These are phyloP conservation scores for Neocrepidodera transversa DNA, from an alignment of 2,888 invertebrate genomes.

Conservation along the genomic window DNA sequence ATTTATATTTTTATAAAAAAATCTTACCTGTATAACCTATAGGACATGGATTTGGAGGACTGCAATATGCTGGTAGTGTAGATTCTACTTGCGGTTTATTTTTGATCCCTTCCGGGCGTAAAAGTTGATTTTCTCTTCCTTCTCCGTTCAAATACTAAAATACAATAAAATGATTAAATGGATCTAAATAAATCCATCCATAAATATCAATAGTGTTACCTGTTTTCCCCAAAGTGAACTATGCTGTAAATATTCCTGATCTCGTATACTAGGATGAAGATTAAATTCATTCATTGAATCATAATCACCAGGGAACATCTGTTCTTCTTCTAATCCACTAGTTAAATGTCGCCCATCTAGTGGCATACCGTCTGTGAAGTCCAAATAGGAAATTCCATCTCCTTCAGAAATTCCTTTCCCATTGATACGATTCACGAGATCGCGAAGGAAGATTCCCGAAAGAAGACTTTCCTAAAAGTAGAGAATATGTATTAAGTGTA, in stretches of 20 bases:
- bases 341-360: conserved; percentile 51
- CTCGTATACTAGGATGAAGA: conserved; percentile 80
- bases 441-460: conserved; percentile 76
- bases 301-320: conserved; percentile 69
- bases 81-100: conserved; percentile 81
- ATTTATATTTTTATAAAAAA: no score
- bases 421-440: conserved; percentile 76
- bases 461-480: conserved; percentile 59
- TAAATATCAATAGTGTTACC: conserved; percentile 25
- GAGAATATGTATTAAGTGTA: neutral
- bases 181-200: neutral
- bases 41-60: conserved; percentile 99
- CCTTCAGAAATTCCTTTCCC: conserved; percentile 74
- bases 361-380: conserved; percentile 65
- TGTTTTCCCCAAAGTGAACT: conserved; percentile 73
- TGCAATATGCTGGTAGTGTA: conserved; percentile 95
- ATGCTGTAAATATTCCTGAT: conserved; percentile 88
- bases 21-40: conserved; percentile 82
- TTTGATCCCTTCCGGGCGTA: conserved; percentile 67
- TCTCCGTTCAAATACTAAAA: conserved; percentile 71
- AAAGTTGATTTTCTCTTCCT: conserved; percentile 76
- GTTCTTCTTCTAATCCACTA: conserved; percentile 63
- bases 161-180: neutral
- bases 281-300: conserved; percentile 66
- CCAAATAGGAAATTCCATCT: conserved; percentile 64